Evolutionary conservation across 2,888 invertebrate genomes (phyloP).

Genomic region (Argyresthia albistria): DNA sequence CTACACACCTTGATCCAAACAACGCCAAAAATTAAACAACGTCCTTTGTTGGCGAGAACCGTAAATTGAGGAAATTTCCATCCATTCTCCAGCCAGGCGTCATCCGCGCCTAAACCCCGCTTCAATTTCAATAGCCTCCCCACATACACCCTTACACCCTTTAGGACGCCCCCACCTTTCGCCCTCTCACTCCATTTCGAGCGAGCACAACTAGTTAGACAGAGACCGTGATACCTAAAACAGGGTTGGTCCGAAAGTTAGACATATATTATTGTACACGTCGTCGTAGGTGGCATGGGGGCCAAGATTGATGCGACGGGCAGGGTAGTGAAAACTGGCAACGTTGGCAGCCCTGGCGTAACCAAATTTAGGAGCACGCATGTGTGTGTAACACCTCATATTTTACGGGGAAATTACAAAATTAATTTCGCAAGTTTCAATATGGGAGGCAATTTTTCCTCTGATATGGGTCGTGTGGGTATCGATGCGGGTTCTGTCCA

Average conservation of each 20-base stretch:
- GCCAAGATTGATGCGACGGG: slow-evolving; percentile 62
- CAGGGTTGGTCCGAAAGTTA: slow-evolving; percentile 70
- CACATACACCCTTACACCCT: slow-evolving; percentile 67
- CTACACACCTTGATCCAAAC: slow-evolving; percentile 46
- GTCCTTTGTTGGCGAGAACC: slow-evolving; percentile 70
- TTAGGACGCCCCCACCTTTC: slow-evolving; percentile 62
- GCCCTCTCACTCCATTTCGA: slow-evolving; percentile 29
- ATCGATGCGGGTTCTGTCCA: slow-evolving; percentile 30
- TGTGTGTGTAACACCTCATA: slow-evolving; percentile 57
- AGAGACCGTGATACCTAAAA: slow-evolving; percentile 44
- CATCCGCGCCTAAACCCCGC: slow-evolving; percentile 72
- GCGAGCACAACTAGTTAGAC: slow-evolving; percentile 19
- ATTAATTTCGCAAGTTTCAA: slow-evolving; percentile 67
- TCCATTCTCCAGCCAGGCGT: slow-evolving; percentile 71
- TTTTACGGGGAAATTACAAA: slow-evolving; percentile 66
- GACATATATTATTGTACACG: slow-evolving; percentile 69
- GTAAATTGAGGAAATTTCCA: slow-evolving; percentile 73
- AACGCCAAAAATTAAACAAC: slow-evolving; percentile 71
- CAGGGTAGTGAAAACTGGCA: slow-evolving; percentile 37
- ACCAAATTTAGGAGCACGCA: slow-evolving; percentile 60
- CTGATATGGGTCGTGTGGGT: slow-evolving; percentile 25
- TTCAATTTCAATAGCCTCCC: slow-evolving; percentile 72
- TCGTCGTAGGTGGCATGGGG: slow-evolving; percentile 56
- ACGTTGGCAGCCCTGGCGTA: slow-evolving; percentile 66
- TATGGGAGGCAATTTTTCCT: slow-evolving; percentile 51